Conservation (phyloP, 2,113 vertebrate species). For the Triplophysa tibetana region DNA sequence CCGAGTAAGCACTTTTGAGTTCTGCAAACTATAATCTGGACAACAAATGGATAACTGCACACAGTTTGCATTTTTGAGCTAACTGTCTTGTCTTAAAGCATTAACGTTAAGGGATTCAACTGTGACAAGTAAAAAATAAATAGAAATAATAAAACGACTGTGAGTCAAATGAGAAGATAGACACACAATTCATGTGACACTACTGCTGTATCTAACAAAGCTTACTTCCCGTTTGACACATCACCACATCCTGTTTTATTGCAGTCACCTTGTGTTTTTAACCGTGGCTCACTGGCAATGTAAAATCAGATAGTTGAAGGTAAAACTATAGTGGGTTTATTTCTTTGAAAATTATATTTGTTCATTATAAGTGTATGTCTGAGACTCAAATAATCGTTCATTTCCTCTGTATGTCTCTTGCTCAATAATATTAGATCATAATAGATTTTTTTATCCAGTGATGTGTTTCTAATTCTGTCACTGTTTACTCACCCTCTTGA, state of each 20-base stretch:
- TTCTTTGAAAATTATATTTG: too few relatives aligned
- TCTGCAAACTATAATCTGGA: background rate
- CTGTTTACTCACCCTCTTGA: too few relatives aligned
- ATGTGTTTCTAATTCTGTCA: background rate
- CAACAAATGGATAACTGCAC: background rate
- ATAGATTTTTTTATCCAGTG: background rate
- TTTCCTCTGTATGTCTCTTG: background rate
- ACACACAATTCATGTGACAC: slow-evolving; percentile 22
- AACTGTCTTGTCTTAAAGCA: background rate
- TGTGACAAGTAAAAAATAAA: background rate
- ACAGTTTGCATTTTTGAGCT: background rate
- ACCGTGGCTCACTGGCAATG: background rate
- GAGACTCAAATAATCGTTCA: background rate
- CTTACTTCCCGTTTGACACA: slow-evolving; percentile 72
- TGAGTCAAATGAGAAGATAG: slow-evolving; percentile 22
- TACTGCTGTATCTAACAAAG: slow-evolving; percentile 46
- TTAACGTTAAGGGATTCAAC: background rate
- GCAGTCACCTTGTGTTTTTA: background rate
- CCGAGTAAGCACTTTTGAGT: background rate
- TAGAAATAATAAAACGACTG: background rate
- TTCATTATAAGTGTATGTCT: background rate
- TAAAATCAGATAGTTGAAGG: background rate
- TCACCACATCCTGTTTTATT: slow-evolving; percentile 71
- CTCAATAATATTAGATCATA: background rate
- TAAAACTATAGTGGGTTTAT: background rate